These are phyloP conservation scores for Scomber japonicus DNA, from an alignment of 2,113 vertebrate species.

Conservation along the genomic window DNA sequence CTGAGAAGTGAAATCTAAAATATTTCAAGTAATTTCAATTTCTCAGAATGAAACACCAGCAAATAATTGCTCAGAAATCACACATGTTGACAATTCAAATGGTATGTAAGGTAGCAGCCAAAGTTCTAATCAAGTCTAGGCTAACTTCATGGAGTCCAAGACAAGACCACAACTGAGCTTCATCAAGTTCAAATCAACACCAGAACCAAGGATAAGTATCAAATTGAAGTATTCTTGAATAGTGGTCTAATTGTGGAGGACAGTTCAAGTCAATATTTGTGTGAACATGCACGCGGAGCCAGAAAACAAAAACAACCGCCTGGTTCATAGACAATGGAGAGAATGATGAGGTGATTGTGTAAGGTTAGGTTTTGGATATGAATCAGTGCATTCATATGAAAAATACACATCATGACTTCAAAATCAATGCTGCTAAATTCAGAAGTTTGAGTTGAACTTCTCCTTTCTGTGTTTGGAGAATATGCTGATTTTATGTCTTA, in stretches of 20 bases:
- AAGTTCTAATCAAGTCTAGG: conserved; percentile 23
- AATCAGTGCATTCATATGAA: too few species aligned
- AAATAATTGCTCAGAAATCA: conserved; percentile 26
- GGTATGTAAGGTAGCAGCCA: not conserved
- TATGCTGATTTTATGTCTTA: not conserved
- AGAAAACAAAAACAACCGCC: not conserved
- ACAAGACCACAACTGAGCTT: conserved; percentile 16
- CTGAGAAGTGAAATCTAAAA: conserved; percentile 8
- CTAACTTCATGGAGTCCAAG: not conserved
- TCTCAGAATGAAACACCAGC: conserved; percentile 8
- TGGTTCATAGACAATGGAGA: not conserved
- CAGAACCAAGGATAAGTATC: conserved; percentile 2
- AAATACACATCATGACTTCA: not conserved
- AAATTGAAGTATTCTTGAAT: not conserved
- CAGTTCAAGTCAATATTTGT: conserved; percentile 17
- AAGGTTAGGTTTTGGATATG: not conserved
- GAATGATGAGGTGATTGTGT: not conserved
- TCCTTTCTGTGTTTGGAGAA: conserved; percentile 15
- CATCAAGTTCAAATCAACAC: conserved; percentile 15
- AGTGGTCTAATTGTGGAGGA: not conserved
- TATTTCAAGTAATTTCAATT: conserved; percentile 7
- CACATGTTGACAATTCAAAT: not conserved
- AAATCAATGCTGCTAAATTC: not conserved
- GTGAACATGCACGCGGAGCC: not conserved
- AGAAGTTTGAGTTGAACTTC: not conserved